phyloP scores from a whole-genome alignment of 2,888 invertebrate species.

The Heliconius cydno region DNA sequence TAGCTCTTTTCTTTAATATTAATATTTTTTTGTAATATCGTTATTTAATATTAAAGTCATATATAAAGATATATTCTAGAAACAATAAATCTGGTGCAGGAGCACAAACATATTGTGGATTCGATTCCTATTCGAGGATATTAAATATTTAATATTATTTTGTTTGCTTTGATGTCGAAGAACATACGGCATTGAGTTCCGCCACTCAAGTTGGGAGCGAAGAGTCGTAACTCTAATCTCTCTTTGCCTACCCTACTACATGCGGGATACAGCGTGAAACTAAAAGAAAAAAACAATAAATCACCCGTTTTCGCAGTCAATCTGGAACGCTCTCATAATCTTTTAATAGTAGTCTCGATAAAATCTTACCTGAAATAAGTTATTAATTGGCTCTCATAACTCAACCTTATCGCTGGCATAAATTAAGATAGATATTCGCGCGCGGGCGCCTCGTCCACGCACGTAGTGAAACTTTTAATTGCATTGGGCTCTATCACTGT shows the following conservation, averaged over 20 bases:
- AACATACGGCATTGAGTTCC: too few relatives aligned
- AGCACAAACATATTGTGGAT: too few relatives aligned
- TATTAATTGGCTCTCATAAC: constrained; percentile 81
- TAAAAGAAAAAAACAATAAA: constrained; percentile 2
- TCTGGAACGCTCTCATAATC: constrained; percentile 43
- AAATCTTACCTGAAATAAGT: constrained; percentile 74
- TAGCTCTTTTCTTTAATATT: constrained; percentile 21
- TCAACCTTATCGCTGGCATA: constrained; percentile 78
- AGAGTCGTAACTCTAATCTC: too few relatives aligned
- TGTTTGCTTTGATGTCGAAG: too few relatives aligned
- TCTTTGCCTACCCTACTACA: too few relatives aligned
- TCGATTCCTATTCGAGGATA: too few relatives aligned
- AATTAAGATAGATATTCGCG: constrained; percentile 76
- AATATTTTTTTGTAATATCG: constrained; percentile 25
- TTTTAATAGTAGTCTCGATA: constrained; percentile 59
- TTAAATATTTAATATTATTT: too few relatives aligned
- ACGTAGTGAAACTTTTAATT: constrained; percentile 83
- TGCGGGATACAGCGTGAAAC: too few relatives aligned
- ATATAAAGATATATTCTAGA: constrained; percentile 2
- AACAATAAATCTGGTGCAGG: background rate
- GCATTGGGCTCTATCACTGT: constrained; percentile 81
- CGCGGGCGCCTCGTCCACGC: constrained; percentile 77
- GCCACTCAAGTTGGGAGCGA: too few relatives aligned
- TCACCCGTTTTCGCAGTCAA: constrained; percentile 10
- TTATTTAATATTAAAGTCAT: background rate